Conservation (phyloP, 1,140 invertebrate genomes). For the Nymphalis io region DNA sequence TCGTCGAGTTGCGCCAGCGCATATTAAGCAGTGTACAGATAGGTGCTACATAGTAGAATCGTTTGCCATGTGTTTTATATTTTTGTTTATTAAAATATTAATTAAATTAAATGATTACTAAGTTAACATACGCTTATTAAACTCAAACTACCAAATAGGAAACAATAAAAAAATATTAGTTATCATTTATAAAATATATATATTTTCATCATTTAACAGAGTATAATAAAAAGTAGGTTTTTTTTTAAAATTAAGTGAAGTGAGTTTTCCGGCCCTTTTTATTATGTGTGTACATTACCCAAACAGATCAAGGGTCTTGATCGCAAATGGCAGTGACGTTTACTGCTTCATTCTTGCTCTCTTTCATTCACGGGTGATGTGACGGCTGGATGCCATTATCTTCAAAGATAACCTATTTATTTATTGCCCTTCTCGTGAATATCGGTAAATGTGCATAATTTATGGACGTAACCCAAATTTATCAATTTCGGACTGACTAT, state of each 20-base stretch:
- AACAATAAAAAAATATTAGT: too few species aligned
- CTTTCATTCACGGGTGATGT: conserved; percentile 44
- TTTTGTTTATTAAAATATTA: neutral
- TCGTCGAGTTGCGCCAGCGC: conserved; percentile 46
- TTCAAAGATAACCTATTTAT: conserved; percentile 46
- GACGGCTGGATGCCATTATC: conserved; percentile 36
- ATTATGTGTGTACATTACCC: conserved; percentile 19
- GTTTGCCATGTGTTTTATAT: neutral
- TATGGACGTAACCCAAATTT: conserved; percentile 31
- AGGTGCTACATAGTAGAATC: neutral
- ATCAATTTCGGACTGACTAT: neutral
- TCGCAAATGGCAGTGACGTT: conserved; percentile 41
- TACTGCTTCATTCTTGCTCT: conserved; percentile 39
- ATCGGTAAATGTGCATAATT: conserved; percentile 34
- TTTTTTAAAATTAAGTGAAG: neutral
- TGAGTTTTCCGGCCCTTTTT: neutral
- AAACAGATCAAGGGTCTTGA: conserved; percentile 36
- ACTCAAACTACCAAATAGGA: too few species aligned
- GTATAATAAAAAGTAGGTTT: neutral
- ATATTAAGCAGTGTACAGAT: conserved; percentile 39
- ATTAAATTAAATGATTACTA: too few species aligned
- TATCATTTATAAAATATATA: too few species aligned
- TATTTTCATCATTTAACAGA: neutral
- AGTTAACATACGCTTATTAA: too few species aligned
- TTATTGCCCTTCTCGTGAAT: conserved; percentile 33